phyloP scores from a whole-genome alignment of 2,888 invertebrate species.

The Mythimna lalbum region DNA sequence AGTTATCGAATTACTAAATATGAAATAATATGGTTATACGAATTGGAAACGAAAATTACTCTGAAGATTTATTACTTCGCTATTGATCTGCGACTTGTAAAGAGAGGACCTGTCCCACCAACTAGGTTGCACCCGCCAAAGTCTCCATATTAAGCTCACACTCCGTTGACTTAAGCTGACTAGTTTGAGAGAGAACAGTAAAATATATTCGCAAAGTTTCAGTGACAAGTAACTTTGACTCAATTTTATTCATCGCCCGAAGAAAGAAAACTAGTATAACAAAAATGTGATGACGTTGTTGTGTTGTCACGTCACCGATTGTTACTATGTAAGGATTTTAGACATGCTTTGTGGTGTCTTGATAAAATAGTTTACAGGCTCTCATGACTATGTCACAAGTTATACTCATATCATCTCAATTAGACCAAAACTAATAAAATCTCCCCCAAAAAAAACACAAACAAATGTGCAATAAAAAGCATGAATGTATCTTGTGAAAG shows the following conservation, averaged over 20 bases:
- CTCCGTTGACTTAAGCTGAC: conserved; percentile 24
- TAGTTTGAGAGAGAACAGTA: conserved; percentile 21
- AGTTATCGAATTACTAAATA: no score
- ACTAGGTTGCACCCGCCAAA: conserved; percentile 7
- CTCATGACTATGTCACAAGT: background rate
- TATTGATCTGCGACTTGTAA: background rate
- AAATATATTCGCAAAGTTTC: conserved; percentile 35
- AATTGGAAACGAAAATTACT: background rate
- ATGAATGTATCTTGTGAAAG: background rate
- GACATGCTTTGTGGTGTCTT: background rate
- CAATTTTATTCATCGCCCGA: conserved; percentile 11
- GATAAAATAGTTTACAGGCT: background rate
- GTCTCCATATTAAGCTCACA: conserved; percentile 18
- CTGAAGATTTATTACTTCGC: background rate
- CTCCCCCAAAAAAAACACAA: background rate
- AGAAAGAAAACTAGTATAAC: background rate
- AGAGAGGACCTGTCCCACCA: background rate
- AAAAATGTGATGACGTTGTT: background rate
- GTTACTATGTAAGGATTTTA: background rate
- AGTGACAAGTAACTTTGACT: conserved; percentile 24
- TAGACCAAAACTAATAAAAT: background rate
- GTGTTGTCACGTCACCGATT: conserved; percentile 2
- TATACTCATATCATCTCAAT: background rate
- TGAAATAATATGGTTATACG: background rate
- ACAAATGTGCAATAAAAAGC: background rate